Evolutionary conservation across 2,797 vertebrate species (phyloP).

Genomic region (Manis javanica): DNA sequence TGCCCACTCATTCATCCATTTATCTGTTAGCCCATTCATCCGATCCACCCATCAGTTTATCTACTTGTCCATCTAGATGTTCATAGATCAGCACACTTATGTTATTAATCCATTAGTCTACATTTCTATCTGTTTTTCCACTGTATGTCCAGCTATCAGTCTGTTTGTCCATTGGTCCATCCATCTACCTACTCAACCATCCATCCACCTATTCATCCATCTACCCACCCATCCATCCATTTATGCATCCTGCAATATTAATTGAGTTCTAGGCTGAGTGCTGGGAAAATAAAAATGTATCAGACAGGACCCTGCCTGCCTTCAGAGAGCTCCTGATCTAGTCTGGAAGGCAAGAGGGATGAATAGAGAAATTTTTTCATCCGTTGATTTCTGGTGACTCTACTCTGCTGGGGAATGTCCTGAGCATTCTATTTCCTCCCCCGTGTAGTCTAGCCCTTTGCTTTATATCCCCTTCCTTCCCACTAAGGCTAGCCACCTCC

Average conservation of each 20-base stretch:
- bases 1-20: neutral
- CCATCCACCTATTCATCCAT: neutral
- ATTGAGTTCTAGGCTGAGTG: neutral
- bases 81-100: neutral
- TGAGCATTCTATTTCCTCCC: neutral
- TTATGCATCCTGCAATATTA: neutral
- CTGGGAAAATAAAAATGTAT: neutral
- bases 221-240: neutral
- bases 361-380: neutral
- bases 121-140: neutral
- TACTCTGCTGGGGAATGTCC: neutral
- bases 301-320: neutral
- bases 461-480: neutral
- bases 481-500: neutral
- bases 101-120: neutral
- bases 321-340: neutral
- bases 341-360: neutral
- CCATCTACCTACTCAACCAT: rapidly evolving
- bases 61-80: neutral
- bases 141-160: neutral
- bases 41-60: neutral
- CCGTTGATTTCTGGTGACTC: neutral
- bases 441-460: neutral
- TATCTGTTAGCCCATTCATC: neutral
- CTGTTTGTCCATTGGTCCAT: neutral